Evolutionary conservation across 1,140 invertebrate species (phyloP), one percentile per base, ranked within the genome.

Genomic region (Subanguina moxae): DNA sequence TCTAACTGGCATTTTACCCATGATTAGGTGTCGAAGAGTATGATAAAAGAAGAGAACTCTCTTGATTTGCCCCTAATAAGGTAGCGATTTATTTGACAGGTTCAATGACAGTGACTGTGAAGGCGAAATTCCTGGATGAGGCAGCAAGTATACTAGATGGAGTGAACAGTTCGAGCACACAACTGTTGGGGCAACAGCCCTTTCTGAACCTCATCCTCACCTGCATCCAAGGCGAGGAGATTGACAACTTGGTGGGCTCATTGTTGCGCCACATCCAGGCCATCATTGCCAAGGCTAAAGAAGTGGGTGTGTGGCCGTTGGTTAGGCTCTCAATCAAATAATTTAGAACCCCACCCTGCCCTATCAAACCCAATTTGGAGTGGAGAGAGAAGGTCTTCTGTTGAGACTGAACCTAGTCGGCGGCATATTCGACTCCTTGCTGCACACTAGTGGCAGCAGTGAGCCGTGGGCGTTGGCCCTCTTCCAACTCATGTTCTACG

Each of bases 401-500:
- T 42, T 77, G 15, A 64, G 76, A 1, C 42, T 77, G 58, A 76
- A 74, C 64, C 56, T 77, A 19, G 62, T 80, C 46, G 78, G 78
- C 32, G 75, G 78, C 15, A 65, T 77, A n/a, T 80, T 77, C 57
- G 78, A 77, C 28, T 67, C 71, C 8, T 48, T 76, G 52, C 57
- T 78, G 45, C 58, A 74, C 23, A 71, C 32, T 1, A 5, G 27
- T n/a, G 68, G 30, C 8, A 57, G 64, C 17, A 42, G 48, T 1
- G 73, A 75, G 5, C 19, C n/a, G 7, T 76, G 74, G 74, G 77
- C 77, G 1, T 59, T 75, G 17, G 74, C 64, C 13, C 62, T 76
- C 19, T 76, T 76, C 48, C 77, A 76, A 48, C 65, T 76, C 9
- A 65, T 76, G 38, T 76, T 67, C 65, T 76, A 80, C 65, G 77